Evolutionary conservation across 2,888 invertebrate species (phyloP).

Genomic region (Xiphydria camelus): DNA sequence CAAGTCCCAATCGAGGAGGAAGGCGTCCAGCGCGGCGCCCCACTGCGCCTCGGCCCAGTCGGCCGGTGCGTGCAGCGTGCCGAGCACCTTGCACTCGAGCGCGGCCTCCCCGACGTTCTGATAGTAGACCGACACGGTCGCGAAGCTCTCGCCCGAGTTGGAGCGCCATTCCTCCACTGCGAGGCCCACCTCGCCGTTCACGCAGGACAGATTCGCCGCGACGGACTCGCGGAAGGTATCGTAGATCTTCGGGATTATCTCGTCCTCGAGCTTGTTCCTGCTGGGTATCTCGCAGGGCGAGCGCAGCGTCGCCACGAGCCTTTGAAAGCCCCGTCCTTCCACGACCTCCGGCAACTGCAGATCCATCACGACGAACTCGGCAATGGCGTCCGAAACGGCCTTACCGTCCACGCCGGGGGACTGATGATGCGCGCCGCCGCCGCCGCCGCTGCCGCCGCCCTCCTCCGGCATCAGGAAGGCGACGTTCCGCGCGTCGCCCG

Average conservation of each 20-base stretch:
- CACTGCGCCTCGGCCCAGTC: slow-evolving; percentile 55
- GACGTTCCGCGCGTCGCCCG: slow-evolving; percentile 40
- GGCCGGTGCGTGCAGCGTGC: slow-evolving; percentile 55
- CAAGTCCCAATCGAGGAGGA: slow-evolving; percentile 57
- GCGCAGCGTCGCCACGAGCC: slow-evolving; percentile 56
- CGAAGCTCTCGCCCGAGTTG: slow-evolving; percentile 50
- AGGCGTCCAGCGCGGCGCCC: slow-evolving; percentile 49
- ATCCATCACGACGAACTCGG: slow-evolving; percentile 59
- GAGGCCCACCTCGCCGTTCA: slow-evolving; percentile 51
- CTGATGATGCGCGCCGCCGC: no score
- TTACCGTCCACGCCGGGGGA: slow-evolving; percentile 46
- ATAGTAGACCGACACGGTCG: slow-evolving; percentile 57
- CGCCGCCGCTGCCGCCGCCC: slow-evolving; percentile 30
- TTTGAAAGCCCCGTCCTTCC: slow-evolving; percentile 58
- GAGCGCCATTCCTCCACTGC: slow-evolving; percentile 59
- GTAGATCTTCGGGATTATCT: slow-evolving; percentile 58
- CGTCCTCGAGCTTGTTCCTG: slow-evolving; percentile 57
- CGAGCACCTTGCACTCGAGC: slow-evolving; percentile 55
- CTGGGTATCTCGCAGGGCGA: slow-evolving; percentile 60
- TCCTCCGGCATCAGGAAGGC: slow-evolving; percentile 50
- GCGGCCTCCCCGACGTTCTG: slow-evolving; percentile 51
- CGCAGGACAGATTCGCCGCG: slow-evolving; percentile 39
- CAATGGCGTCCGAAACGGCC: slow-evolving; percentile 57
- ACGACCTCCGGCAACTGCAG: slow-evolving; percentile 58
- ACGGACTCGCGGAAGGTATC: slow-evolving; percentile 55